Evolutionary conservation across 2,113 vertebrate species (phyloP), one percentile per base, ranked within the genome.

Genomic region (Rafetus swinhoei): DNA sequence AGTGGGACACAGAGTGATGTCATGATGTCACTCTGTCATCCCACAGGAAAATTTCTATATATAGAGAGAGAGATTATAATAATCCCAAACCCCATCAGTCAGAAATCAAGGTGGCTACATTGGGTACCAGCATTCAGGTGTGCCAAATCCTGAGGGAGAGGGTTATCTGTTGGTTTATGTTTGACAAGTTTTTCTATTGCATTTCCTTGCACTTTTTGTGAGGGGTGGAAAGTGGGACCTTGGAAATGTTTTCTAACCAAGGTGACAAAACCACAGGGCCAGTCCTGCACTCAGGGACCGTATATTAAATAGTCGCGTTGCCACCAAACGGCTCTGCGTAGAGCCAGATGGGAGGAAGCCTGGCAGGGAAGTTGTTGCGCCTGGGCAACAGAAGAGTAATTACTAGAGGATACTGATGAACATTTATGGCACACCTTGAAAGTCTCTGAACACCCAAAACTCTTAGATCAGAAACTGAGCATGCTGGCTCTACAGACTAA

Each of bases 401-500:
- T 74, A 86, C 0, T 8, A 56, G 11, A 1, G 7, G 5, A 53
- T 93, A 88, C 77, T 84, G 57, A 54, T 59, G 50, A 59, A 32
- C 8, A 87, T 21, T 27, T 5, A 85, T 72, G n/a, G 22, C 3
- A 53, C 24, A 2, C 18, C 32, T 59, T 72, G 5, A 25, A 92
- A 88, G 21, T 72, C 35, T 29, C n/a, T 72, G 79, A 55, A 62
- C 9, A 57, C 15, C 22, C 25, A 27, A 6, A 79, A 50, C 9
- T 27, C 54, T 1, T 45, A 79, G 77, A 52, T 82, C 2, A 39
- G 82, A 89, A 79, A 86, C 62, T 54, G 72, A 11, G 35, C 57
- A 56, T 5, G 55, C 1, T 45, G n/a, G 5, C 21, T 8, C n/a
- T 0, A 0, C 14, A 84, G 54, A 7, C 14, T 85, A 55, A 69